Evolutionary conservation across 2,888 invertebrate genomes (phyloP), one percentile per base, ranked within the genome.

Genomic region (Pardosa pseudoannulata): DNA sequence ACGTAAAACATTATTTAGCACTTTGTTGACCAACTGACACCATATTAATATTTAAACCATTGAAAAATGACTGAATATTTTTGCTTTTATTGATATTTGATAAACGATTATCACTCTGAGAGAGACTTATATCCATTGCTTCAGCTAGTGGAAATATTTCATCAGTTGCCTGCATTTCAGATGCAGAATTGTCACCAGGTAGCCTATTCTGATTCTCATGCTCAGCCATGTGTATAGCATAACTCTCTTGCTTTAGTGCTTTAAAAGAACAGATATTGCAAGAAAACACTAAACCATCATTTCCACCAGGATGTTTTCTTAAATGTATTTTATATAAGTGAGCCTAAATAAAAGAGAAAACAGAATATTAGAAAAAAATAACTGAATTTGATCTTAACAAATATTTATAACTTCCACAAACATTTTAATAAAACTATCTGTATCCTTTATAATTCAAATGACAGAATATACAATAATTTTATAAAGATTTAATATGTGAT

Each of bases 301-400:
- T 94, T 87, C 94, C 91, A 36, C 94, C 91, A 0, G 96, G 96
- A 91, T 97, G 97, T 16, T 31, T 67, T 19, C 94, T 94, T 90
- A 96, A 93, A 91, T 97, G 96, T 27, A 94, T 93, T 91, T 96
- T 95, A 91, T 95, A 95, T 0, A 95, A 94, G 6, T 94, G 95
- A 79, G 96, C 95, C 91, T 96, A 96, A n/a, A n/a, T n/a, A n/a
- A n/a, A n/a, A n/a, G n/a, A n/a, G n/a, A n/a, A n/a, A n/a, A n/a
- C n/a, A n/a, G n/a, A n/a, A n/a, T n/a, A n/a, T n/a, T n/a, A n/a
- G n/a, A n/a, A n/a, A n/a, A n/a, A 27, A 9, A 28, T 65, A 36
- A 7, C 9, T 7, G 36, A 36, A 36, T 36, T 36, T 36, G 36
- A 9, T 36, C 9, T 7, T 36, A 36, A 36, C 36, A 36, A 36